A percentile compares a stretch with the other conserved stretches of the same genome.
Conservation (phyloP, 2,113 vertebrate genomes). For the Chamaea fasciata region DNA sequence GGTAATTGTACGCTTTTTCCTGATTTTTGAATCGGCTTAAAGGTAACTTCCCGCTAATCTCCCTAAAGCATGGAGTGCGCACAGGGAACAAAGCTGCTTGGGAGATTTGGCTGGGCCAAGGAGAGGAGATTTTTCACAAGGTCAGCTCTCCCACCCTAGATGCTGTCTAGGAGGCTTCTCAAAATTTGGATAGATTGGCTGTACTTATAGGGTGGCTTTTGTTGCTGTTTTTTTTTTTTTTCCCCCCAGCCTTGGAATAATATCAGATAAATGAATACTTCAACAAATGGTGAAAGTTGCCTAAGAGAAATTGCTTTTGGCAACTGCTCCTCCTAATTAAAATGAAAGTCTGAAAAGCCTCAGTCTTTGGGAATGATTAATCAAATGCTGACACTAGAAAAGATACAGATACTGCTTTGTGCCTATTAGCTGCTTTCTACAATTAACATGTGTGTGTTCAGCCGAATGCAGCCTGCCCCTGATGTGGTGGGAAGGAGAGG, state of each 20-base stretch:
- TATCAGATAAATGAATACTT: constrained; percentile 20
- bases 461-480: background rate
- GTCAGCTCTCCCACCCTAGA: background rate
- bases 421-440: background rate
- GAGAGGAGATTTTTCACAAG: background rate
- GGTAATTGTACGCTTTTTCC: background rate
- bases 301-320: constrained; percentile 14
- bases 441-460: background rate
- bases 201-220: background rate
- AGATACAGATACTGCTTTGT: constrained; percentile 32
- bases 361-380: constrained; percentile 26
- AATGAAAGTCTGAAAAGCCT: background rate
- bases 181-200: background rate
- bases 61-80: background rate
- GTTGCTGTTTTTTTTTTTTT: background rate
- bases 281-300: background rate
- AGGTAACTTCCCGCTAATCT: background rate
- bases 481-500: background rate
- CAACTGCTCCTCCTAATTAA: constrained; percentile 37
- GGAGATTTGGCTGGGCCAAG: background rate
- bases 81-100: background rate
- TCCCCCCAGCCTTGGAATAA: background rate
- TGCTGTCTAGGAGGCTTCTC: background rate
- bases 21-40: background rate
- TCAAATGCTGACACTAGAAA: constrained; percentile 18